Evolutionary conservation across 2,113 vertebrate species (phyloP).

Genomic region (Proteles cristata): DNA sequence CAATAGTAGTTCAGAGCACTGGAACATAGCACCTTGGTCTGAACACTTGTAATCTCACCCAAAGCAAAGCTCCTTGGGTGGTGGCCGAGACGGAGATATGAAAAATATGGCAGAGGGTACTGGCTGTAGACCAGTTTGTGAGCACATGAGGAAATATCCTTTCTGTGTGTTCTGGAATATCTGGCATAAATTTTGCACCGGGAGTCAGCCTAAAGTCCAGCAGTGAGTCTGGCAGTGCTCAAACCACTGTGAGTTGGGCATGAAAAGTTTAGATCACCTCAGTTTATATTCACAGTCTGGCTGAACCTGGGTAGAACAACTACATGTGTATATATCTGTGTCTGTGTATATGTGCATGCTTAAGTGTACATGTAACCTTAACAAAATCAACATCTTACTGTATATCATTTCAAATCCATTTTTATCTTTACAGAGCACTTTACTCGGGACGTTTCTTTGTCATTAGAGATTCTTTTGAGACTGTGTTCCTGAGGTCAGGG

Average conservation of each 20-base stretch:
- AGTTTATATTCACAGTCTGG: not conserved
- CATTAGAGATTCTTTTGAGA: not conserved
- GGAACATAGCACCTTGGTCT: not conserved
- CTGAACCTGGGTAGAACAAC: not conserved
- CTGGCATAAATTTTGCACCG: not conserved
- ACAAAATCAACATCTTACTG: not conserved
- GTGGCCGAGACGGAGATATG: not conserved
- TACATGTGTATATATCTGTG: not conserved
- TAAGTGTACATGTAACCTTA: not conserved
- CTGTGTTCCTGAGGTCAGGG: not conserved
- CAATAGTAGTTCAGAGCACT: not conserved
- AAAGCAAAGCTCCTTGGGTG: not conserved
- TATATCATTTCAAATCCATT: not conserved
- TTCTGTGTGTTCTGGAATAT: not conserved
- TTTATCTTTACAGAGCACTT: not conserved
- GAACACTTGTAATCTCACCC: not conserved
- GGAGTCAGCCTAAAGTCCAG: not conserved
- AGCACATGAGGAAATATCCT: not conserved
- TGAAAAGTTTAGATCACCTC: not conserved
- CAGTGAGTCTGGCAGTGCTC: not conserved
- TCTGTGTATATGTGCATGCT: not conserved
- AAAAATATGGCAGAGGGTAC: too few species aligned
- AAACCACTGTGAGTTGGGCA: not conserved
- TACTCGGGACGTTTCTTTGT: not conserved
- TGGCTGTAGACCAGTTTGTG: not conserved